Evolutionary conservation across 2,888 invertebrate genomes (phyloP).

Genomic region (Conops quadrifasciatus): DNA sequence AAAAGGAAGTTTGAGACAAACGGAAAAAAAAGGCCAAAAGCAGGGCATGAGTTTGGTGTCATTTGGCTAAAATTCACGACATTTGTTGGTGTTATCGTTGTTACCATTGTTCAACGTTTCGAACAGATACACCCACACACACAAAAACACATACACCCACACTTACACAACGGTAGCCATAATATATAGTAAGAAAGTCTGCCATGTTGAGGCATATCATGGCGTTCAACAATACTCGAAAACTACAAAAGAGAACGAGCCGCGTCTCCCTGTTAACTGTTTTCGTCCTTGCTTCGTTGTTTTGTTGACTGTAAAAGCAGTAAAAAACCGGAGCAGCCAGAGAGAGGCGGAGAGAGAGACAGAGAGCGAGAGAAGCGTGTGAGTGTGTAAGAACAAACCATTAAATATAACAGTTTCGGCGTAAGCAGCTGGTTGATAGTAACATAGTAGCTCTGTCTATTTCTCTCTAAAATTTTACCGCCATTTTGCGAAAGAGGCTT

Average conservation of each 20-base stretch:
- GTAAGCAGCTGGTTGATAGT: neutral
- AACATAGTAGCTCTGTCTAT: slow-evolving; percentile 1
- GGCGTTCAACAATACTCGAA: neutral
- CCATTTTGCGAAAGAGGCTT: neutral
- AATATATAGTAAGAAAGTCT: too few relatives aligned
- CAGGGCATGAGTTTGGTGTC: slow-evolving; percentile 21
- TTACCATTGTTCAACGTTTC: neutral
- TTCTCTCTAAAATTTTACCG: neutral
- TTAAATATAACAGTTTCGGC: neutral
- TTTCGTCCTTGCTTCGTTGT: neutral
- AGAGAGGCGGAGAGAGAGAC: neutral
- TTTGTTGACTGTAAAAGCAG: too few relatives aligned
- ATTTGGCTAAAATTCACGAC: neutral
- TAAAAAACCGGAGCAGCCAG: too few relatives aligned
- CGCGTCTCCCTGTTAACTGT: neutral
- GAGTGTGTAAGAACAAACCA: neutral
- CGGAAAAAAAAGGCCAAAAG: neutral
- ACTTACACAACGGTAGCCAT: neutral
- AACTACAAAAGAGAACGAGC: neutral
- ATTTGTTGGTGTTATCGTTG: slow-evolving; percentile 9
- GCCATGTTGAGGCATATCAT: slow-evolving; percentile 11
- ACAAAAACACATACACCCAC: neutral
- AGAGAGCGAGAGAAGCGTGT: neutral
- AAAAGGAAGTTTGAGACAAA: too few relatives aligned
- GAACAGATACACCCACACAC: neutral